Base-by-base conservation (phyloP, 2,797 vertebrate genomes). In the Oreortyx pictus region DNA sequence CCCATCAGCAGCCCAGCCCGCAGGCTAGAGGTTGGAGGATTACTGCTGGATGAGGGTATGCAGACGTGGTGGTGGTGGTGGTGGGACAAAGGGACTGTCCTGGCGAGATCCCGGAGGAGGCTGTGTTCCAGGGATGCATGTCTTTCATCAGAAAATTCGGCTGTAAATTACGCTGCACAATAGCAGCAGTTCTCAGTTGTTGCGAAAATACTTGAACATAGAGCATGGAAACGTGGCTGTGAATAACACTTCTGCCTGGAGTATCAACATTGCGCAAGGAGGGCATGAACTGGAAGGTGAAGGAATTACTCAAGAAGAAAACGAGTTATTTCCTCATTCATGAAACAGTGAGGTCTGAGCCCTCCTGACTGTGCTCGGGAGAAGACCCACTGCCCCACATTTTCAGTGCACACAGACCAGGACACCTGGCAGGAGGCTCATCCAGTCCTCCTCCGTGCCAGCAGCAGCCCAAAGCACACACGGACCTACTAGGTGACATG, bases 391-490 rank as follows among this genome's bases (percentile, higher is more conserved):
- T 67, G 35, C 18, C 14, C 54, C 47, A 37, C 49, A 15, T 17
- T 76, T 70, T 50, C 2, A 0, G 10, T 8, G 14, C 13, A 18
- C 0, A 0, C 20, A 19, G 16, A 29, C 15, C 4, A 4, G 31
- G 29, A 14, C 39, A 71, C 41, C 31, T 67, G 23, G 17, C 27
- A 77, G 6, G 4, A 59, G 11, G 29, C 5, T 18, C 8, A 7
- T 43, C 39, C 80, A 25, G 27, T 13, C 14, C 67, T 77, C 11
- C 18, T 5, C 33, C 16, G 4, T 7, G 5, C 37, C n/a, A 47
- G 27, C 41, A 49, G 16, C 1, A 56, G 23, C 6, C 67, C 49
- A 79, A 47, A 57, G 14, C 35, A 75, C 47, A 61, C 0, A 0
- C 8, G 70, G 68, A 41, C 39, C 8, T 43, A 24, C 22, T 3